Evolutionary conservation across 2,888 invertebrate genomes (phyloP).

Genomic region (Rugalucina vietnamica): DNA sequence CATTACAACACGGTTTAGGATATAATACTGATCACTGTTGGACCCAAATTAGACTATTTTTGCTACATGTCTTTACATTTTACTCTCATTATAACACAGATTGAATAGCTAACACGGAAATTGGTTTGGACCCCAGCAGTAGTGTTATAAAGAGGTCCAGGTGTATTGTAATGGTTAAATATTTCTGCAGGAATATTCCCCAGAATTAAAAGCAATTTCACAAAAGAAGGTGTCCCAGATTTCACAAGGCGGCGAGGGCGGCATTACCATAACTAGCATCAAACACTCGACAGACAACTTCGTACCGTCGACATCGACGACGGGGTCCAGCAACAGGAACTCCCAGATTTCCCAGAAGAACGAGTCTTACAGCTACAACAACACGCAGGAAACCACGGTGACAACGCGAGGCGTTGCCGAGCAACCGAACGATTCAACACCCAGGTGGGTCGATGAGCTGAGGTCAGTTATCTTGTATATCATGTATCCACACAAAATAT

Average conservation of each 20-base stretch:
- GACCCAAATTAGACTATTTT: too few relatives aligned
- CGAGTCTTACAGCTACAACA: background rate
- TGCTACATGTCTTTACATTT: too few relatives aligned
- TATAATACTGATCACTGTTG: too few relatives aligned
- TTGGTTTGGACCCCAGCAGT: too few relatives aligned
- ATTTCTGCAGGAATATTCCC: slow-evolving; percentile 83
- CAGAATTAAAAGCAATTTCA: slow-evolving; percentile 83
- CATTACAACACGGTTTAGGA: too few relatives aligned
- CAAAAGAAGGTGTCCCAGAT: slow-evolving; percentile 75
- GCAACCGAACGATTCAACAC: background rate
- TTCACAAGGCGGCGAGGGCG: slow-evolving; percentile 68
- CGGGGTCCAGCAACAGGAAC: slow-evolving; percentile 25
- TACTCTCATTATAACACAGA: too few relatives aligned
- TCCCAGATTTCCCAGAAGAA: slow-evolving; percentile 32
- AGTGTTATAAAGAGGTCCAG: too few relatives aligned
- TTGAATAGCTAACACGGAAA: too few relatives aligned
- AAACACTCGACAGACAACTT: slow-evolving; percentile 72
- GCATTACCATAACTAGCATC: slow-evolving; percentile 83
- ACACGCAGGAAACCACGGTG: background rate
- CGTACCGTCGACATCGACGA: slow-evolving; percentile 12
- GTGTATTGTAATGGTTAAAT: too few relatives aligned
- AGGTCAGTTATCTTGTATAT: slow-evolving; percentile 9
- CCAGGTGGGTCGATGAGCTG: slow-evolving; percentile 7
- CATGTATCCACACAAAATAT: too few relatives aligned
- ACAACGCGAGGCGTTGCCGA: background rate